Percentiles rank a stretch among this genome's conserved stretches.
Conservation (phyloP, 2,888 invertebrate species). For the Julus scanicus region DNA sequence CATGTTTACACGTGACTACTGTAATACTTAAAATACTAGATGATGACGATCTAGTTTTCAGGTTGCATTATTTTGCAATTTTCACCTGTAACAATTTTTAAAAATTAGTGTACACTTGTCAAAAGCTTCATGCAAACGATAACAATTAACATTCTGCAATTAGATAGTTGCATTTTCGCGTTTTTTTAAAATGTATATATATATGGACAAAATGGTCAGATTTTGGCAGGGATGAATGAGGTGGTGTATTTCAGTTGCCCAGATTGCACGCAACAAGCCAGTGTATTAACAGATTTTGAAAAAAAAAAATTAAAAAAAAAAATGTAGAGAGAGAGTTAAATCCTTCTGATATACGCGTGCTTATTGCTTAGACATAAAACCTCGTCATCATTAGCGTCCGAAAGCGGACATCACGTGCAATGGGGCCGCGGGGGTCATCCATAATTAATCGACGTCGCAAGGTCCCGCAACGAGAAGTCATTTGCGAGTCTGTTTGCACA, state of each 20-base stretch:
- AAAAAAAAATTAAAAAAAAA: no score
- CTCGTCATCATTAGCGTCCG: constrained; percentile 5
- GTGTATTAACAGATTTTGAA: no score
- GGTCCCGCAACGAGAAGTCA: constrained; percentile 14
- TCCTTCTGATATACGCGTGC: neutral
- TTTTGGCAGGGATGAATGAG: neutral
- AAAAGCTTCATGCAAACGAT: neutral
- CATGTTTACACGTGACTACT: no score
- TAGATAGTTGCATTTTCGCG: neutral
- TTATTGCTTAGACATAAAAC: constrained; percentile 29
- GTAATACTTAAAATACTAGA: no score
- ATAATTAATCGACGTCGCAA: constrained; percentile 34
- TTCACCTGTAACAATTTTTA: neutral
- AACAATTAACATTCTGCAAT: neutral
- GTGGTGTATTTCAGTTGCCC: neutral
- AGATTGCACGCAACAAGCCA: neutral
- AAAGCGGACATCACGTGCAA: neutral
- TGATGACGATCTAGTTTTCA: no score
- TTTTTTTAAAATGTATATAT: neutral
- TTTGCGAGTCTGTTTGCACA: constrained; percentile 24
- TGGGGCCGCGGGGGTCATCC: constrained; percentile 5
- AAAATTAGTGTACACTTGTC: neutral
- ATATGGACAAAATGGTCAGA: neutral
- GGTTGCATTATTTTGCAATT: no score
- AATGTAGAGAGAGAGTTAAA: neutral